These are phyloP conservation scores for Tetrax tetrax DNA, from an alignment of 2,113 vertebrate species.

Conservation along the genomic window DNA sequence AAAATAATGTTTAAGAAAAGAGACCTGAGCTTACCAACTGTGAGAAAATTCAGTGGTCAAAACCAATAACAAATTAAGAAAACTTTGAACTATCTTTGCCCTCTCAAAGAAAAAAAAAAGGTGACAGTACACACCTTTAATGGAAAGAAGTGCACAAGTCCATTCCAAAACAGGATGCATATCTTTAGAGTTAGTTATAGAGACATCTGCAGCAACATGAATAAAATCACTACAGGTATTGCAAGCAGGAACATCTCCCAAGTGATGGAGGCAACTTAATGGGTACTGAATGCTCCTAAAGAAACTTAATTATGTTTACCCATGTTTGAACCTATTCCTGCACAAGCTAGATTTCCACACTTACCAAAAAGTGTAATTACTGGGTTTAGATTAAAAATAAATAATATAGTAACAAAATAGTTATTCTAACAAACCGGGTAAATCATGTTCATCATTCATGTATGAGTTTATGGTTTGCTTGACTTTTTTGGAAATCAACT, in stretches of 20 bases:
- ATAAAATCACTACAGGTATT: not conserved
- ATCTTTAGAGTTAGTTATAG: not conserved
- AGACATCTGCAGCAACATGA: not conserved
- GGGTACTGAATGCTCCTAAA: not conserved
- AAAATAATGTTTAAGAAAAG: not conserved
- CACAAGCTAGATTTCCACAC: not conserved
- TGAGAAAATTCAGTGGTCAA: not conserved
- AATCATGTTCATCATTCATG: not conserved
- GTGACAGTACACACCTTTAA: not conserved
- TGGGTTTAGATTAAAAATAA: constrained; percentile 8
- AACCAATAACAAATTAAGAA: not conserved
- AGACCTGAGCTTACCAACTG: not conserved
- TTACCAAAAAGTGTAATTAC: not conserved
- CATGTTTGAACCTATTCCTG: not conserved
- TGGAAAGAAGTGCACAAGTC: not conserved
- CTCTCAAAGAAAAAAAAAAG: not conserved
- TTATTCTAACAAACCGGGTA: not conserved
- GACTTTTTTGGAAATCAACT: not conserved
- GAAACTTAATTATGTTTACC: not conserved
- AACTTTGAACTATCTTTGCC: not conserved
- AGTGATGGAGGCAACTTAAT: not conserved
- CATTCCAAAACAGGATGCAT: not conserved
- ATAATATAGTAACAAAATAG: not conserved
- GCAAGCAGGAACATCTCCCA: not conserved
- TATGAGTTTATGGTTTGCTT: not conserved